Percentiles rank a stretch among this genome's conserved stretches.
Conservation (phyloP, 2,797 vertebrate genomes). For the Chelonia mydas region DNA sequence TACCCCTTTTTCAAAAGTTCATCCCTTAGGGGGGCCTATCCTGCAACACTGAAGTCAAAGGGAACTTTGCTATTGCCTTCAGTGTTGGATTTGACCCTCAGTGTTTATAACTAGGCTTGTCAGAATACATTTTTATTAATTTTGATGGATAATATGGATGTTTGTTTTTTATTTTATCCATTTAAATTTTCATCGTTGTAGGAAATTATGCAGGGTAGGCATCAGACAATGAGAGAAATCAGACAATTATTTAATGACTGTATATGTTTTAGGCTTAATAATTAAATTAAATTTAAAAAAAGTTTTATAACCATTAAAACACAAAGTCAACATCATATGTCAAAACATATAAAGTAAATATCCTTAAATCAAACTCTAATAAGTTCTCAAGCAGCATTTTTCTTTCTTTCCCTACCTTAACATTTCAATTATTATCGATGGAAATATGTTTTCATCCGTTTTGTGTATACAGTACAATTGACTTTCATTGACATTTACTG, state of each 20-base stretch:
- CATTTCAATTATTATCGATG: neutral
- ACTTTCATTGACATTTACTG: neutral
- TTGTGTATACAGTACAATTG: neutral
- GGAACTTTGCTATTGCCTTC: neutral
- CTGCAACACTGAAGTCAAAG: neutral
- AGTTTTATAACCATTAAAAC: neutral
- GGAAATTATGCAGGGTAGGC: neutral
- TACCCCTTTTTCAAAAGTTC: neutral
- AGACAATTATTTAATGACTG: neutral
- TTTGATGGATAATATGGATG: neutral
- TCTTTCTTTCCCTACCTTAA: neutral
- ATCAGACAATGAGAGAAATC: neutral
- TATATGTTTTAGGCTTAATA: too few relatives aligned
- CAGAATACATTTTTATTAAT: neutral
- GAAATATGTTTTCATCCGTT: neutral
- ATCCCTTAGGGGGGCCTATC: neutral
- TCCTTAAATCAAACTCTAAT: neutral
- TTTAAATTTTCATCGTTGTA: neutral
- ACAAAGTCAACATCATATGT: neutral
- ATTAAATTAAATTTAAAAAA: neutral
- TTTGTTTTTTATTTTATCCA: neutral
- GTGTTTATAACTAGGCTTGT: neutral
- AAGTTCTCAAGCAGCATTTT: neutral
- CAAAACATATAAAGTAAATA: neutral
- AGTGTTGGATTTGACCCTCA: neutral